Conservation (phyloP, 2,888 invertebrate genomes). For the Phymatocera aterrima region DNA sequence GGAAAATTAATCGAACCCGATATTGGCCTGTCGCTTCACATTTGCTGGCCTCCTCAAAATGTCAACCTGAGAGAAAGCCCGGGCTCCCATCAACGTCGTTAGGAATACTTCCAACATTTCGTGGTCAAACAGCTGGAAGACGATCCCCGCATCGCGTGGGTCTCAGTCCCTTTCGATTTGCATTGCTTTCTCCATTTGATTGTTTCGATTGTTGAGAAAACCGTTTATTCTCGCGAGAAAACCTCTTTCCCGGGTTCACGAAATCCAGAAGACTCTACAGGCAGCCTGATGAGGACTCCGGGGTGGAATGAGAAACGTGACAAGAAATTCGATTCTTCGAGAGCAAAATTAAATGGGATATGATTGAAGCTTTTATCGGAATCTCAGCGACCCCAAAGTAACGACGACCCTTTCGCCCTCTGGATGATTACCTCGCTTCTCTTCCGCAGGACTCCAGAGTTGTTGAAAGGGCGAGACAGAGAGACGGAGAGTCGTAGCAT, state of each 20-base stretch:
- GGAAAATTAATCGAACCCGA: constrained; percentile 73
- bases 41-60: constrained; percentile 63
- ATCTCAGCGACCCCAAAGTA: constrained; percentile 23
- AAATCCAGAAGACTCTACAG: neutral
- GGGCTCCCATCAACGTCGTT: constrained; percentile 9
- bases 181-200: neutral
- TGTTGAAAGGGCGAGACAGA: constrained; percentile 12
- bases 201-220: neutral
- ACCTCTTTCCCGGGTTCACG: neutral
- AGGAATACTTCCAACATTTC: neutral
- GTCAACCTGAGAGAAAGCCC: constrained; percentile 30
- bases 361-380: constrained; percentile 40
- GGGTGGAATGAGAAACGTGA: constrained; percentile 15
- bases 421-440: neutral
- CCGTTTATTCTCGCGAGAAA: neutral
- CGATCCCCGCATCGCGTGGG: neutral
- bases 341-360: constrained; percentile 26
- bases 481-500: too few relatives aligned
- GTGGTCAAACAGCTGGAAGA: constrained; percentile 16
- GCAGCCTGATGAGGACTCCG: neutral
- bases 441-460: neutral
- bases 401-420: constrained; percentile 8
- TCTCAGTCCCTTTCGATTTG: neutral
- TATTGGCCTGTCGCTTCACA: constrained; percentile 67
- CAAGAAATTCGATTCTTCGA: constrained; percentile 22